These are phyloP conservation scores for Anas bernieri DNA, from an alignment of 2,797 vertebrate genomes.

Conservation along the genomic window DNA sequence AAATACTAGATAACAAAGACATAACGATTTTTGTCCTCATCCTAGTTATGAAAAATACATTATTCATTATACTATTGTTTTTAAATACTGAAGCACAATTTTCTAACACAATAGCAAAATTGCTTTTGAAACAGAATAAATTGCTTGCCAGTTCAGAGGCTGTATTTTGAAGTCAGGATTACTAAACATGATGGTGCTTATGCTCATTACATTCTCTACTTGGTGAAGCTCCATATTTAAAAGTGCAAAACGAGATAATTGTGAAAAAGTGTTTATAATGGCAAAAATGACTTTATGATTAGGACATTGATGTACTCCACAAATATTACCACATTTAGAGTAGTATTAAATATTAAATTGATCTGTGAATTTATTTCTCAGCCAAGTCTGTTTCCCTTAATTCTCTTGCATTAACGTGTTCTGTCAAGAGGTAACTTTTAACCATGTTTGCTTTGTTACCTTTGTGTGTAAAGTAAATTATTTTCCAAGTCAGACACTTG, in stretches of 20 bases:
- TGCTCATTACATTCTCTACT: constrained; percentile 54
- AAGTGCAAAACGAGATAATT: background rate
- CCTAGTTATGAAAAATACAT: constrained; percentile 82
- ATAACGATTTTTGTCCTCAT: constrained; percentile 75
- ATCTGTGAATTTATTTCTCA: background rate
- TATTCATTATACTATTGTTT: constrained; percentile 84
- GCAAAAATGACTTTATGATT: background rate
- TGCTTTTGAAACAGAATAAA: constrained; percentile 81
- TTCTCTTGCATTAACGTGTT: background rate
- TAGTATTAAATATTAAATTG: background rate
- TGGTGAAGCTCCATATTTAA: constrained; percentile 23
- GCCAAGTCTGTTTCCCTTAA: background rate
- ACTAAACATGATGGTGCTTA: constrained; percentile 51
- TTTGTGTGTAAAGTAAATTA: background rate
- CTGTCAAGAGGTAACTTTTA: background rate
- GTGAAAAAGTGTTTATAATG: background rate
- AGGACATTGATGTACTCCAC: background rate
- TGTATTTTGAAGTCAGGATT: constrained; percentile 72
- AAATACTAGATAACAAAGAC: constrained; percentile 79
- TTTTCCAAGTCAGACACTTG: background rate
- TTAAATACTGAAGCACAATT: constrained; percentile 81
- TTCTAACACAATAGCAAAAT: constrained; percentile 82
- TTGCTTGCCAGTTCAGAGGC: constrained; percentile 76
- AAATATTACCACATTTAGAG: background rate
- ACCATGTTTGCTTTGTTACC: background rate